These are phyloP conservation scores for Drosophila fulvimacula DNA, from an alignment of 2,888 invertebrate species.

Conservation along the genomic window DNA sequence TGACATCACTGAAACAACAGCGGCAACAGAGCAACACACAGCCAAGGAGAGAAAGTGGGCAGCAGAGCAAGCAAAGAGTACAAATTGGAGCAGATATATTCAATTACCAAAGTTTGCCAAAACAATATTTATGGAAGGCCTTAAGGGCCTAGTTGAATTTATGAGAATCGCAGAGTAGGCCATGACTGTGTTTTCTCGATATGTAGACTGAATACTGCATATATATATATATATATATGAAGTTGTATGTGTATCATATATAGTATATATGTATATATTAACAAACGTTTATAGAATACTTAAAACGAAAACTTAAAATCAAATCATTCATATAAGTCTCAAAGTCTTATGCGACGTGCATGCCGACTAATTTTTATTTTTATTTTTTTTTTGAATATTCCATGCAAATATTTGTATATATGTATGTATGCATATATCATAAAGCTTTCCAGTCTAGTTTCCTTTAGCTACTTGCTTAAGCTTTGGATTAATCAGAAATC, in stretches of 20 bases:
- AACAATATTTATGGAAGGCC: not conserved
- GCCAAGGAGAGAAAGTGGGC: not conserved
- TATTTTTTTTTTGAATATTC: no score
- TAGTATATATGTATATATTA: not conserved
- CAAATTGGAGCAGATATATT: not conserved
- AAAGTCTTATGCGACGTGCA: not conserved
- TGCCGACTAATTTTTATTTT: not conserved
- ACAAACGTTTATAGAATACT: not conserved
- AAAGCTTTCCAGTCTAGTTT: not conserved
- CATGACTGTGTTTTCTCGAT: not conserved
- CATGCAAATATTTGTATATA: not conserved
- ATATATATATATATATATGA: no score
- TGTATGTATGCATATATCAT: not conserved
- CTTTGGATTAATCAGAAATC: not conserved
- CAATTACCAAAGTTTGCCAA: slow-evolving; percentile 1
- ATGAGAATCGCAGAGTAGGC: slow-evolving; percentile 1
- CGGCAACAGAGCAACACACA: not conserved
- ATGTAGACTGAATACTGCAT: no score
- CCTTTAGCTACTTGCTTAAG: not conserved
- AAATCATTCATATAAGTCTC: not conserved
- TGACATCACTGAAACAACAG: slow-evolving; percentile 6
- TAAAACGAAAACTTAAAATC: slow-evolving; percentile 1
- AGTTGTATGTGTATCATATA: no score
- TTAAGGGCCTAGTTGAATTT: not conserved
- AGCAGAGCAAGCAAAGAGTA: not conserved